Evolutionary conservation across 2,113 vertebrate genomes (phyloP), one percentile per base, ranked within the genome.

Genomic region (Bagarius yarrelli): DNA sequence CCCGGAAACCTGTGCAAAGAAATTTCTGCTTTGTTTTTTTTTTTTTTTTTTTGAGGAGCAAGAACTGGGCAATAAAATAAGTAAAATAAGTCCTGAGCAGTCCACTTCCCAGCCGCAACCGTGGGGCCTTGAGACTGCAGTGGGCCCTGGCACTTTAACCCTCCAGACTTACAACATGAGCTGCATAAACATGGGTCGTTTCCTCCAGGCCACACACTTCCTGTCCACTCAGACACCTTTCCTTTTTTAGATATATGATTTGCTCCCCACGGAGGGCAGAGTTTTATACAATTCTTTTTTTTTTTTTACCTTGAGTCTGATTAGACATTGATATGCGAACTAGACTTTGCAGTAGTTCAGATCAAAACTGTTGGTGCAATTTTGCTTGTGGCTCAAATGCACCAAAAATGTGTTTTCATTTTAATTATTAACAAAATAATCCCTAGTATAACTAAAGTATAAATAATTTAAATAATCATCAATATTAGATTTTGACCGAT

Each of bases 81-180:
- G 11, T 76, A 40, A 76, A 77, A 77, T 25, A 77, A 61, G 57
- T 60, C 55, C 50, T 56, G 34, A 76, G 63, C 34, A 34, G 55
- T 55, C 67, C 9, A 79, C 72, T 84, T 84, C 71, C 63, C 63
- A 83, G 84, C 55, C 64, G 44, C 50, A 85, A 60, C 81, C 53
- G 30, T 81, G 78, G 6, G 81, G 60, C 78, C 66, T 79, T 40
- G 66, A 52, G 80, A 75, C 32, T 5, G 6, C 40, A n/a, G 9
- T 27, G 56, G 63, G 63, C 30, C 34, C 34, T 32, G 19, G 60
- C 27, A 57, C 50, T 63, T 78, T 83, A 73, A 83, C 84, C 81
- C 63, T 77, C 81, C 74, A 53, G 59, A 76, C 66, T 72, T 70
- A 76, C 44, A 60, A 50, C 32, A 23, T 63, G 83, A 59, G 34